These are phyloP conservation scores for Spermophilus dauricus DNA, from an alignment of 2,113 vertebrate genomes.

Conservation along the genomic window DNA sequence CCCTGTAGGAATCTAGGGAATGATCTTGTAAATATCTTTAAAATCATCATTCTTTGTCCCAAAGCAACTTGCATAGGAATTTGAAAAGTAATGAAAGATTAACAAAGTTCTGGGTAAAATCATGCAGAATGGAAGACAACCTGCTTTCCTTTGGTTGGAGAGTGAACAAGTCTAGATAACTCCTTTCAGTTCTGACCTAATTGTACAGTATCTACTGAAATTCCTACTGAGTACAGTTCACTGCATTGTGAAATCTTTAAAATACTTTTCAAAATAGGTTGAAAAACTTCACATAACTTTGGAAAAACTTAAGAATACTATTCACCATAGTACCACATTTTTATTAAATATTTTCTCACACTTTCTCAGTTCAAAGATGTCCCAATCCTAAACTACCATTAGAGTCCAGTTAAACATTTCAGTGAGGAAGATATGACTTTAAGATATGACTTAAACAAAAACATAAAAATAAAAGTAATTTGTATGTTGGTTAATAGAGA, in stretches of 20 bases:
- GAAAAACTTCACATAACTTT: neutral
- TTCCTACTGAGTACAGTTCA: neutral
- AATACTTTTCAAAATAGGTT: neutral
- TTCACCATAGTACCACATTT: neutral
- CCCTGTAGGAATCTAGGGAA: neutral
- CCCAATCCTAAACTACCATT: neutral
- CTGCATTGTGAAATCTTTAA: neutral
- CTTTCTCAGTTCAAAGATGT: neutral
- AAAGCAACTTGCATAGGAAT: neutral
- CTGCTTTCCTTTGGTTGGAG: neutral
- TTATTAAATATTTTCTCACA: neutral
- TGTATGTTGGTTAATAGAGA: neutral
- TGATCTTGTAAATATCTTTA: neutral
- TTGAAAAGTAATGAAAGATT: neutral
- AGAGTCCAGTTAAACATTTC: neutral
- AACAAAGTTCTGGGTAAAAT: too few relatives aligned
- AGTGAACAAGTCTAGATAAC: accelerated
- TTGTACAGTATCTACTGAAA: neutral
- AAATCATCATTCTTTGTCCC: neutral
- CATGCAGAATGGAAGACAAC: neutral
- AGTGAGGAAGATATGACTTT: neutral
- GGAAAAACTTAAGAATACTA: neutral
- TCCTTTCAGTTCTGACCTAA: neutral
- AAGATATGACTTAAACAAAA: neutral
- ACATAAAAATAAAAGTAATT: neutral